Evolutionary conservation across 1,140 invertebrate species (phyloP).

Genomic region (Eriocheir sinensis): DNA sequence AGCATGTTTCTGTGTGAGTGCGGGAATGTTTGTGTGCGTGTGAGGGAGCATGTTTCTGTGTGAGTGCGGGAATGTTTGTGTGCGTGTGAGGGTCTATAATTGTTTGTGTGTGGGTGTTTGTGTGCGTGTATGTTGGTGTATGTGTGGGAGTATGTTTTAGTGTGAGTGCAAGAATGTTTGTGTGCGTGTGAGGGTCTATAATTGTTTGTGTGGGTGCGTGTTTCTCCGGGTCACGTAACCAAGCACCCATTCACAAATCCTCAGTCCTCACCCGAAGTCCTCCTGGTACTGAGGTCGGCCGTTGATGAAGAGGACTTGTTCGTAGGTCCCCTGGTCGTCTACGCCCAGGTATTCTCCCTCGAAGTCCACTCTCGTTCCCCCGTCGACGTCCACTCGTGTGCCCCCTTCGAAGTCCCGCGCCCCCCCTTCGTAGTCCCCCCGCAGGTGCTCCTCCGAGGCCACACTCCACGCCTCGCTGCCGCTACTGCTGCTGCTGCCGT

Average conservation of each 20-base stretch:
- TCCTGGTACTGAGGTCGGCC: conserved; percentile 78
- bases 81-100: neutral
- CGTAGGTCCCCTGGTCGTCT: conserved; percentile 76
- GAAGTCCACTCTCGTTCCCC: neutral
- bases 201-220: conserved; percentile 34
- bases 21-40: too few species aligned
- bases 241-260: neutral
- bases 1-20: too few species aligned
- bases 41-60: too few species aligned
- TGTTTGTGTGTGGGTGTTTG: neutral
- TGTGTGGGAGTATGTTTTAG: neutral
- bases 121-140: neutral
- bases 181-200: neutral
- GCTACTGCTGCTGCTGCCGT: conserved; percentile 69
- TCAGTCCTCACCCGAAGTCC: conserved; percentile 62
- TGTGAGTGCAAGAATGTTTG: conserved; percentile 34
- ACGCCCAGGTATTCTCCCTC: conserved; percentile 43
- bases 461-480: conserved; percentile 67
- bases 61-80: too few species aligned
- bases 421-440: too few species aligned
- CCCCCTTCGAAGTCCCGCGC: too few species aligned
- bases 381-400: neutral
- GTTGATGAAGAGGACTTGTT: conserved; percentile 79
- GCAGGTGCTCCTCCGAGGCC: conserved; percentile 60
- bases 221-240: neutral